Conservation (phyloP, 2,888 invertebrate genomes). For the Eupithecia subumbrata region DNA sequence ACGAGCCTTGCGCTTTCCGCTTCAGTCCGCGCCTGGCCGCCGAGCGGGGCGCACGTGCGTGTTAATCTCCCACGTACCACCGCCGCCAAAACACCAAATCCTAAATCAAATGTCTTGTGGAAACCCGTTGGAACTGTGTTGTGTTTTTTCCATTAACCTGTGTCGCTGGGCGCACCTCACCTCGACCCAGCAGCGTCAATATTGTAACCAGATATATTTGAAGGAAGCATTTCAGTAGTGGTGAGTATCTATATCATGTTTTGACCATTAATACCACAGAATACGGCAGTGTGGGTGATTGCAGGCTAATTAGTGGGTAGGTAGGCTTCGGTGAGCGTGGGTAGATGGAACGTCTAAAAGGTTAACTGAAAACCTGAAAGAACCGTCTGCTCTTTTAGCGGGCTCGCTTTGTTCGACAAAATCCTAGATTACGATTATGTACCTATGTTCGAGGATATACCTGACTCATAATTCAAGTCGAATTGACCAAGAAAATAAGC, state of each 20-base stretch:
- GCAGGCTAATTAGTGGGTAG: slow-evolving; percentile 28
- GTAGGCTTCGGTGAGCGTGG: slow-evolving; percentile 5
- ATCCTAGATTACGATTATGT: not conserved
- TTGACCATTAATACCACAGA: slow-evolving; percentile 23
- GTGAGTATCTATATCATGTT: slow-evolving; percentile 42
- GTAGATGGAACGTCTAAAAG: slow-evolving; percentile 17
- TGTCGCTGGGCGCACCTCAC: slow-evolving; percentile 52
- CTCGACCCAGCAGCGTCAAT: slow-evolving; percentile 47
- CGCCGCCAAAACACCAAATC: slow-evolving; percentile 66
- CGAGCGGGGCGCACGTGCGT: slow-evolving; percentile 54
- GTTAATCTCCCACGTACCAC: slow-evolving; percentile 54
- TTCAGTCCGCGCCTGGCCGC: slow-evolving; percentile 66
- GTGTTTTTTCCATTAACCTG: slow-evolving; percentile 45
- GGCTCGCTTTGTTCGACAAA: slow-evolving; percentile 22
- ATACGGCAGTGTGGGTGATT: not conserved
- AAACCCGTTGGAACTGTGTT: slow-evolving; percentile 45
- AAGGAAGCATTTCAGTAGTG: slow-evolving; percentile 57
- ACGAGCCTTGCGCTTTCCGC: slow-evolving; percentile 63
- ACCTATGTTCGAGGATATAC: not conserved
- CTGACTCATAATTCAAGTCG: not conserved
- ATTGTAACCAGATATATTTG: slow-evolving; percentile 55
- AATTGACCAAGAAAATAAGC: not conserved
- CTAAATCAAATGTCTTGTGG: slow-evolving; percentile 67
- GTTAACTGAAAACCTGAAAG: slow-evolving; percentile 19
- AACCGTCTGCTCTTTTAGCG: not conserved